Evolutionary conservation across 1,140 invertebrate genomes (phyloP).

Genomic region (Nasonia vitripennis): DNA sequence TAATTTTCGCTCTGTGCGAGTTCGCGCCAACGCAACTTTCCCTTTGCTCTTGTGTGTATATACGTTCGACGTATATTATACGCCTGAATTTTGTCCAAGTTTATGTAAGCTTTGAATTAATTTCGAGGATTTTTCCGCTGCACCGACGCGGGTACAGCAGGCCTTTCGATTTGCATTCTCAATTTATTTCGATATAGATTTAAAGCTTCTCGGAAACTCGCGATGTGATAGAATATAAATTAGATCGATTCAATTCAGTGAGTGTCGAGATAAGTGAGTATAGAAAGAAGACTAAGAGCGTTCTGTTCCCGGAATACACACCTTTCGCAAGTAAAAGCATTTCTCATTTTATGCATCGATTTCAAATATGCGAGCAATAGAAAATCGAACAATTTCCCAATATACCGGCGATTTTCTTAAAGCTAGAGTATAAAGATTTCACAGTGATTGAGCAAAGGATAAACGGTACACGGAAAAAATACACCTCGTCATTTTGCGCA

Average conservation of each 20-base stretch:
- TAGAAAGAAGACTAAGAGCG: constrained; percentile 55
- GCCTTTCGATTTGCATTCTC: constrained; percentile 41
- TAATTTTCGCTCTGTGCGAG: background rate
- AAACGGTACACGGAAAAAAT: constrained; percentile 56
- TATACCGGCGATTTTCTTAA: background rate
- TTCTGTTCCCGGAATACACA: background rate
- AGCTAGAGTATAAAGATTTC: background rate
- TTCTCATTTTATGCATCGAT: no score
- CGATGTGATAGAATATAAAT: constrained; percentile 27
- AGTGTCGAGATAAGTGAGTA: constrained; percentile 20
- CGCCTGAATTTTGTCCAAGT: constrained; percentile 6
- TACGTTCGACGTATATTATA: background rate
- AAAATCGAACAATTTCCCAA: background rate
- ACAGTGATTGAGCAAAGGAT: background rate
- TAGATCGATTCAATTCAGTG: background rate
- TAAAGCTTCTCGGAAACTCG: constrained; percentile 29
- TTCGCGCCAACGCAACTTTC: constrained; percentile 36
- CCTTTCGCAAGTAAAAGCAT: no score
- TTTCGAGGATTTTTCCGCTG: constrained; percentile 31
- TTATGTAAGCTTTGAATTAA: constrained; percentile 50
- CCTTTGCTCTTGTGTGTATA: background rate
- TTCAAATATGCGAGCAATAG: no score
- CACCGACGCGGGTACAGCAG: background rate
- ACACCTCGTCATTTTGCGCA: constrained; percentile 34
- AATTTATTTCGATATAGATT: constrained; percentile 39